phyloP scores from a whole-genome alignment of 2,888 invertebrate species.

The Drepanosiphum platanoidis region DNA sequence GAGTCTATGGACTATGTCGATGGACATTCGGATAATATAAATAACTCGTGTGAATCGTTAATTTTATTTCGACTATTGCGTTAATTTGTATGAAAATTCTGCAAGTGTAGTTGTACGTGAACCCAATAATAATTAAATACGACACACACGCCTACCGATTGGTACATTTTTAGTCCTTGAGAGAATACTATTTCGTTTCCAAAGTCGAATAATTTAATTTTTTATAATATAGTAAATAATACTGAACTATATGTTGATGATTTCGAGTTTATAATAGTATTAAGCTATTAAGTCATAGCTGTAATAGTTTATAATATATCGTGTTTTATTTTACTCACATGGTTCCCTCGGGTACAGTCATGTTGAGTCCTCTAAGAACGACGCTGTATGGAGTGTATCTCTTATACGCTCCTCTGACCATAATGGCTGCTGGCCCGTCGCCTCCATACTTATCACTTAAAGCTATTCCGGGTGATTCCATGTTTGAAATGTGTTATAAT shows the following conservation, averaged over 20 bases:
- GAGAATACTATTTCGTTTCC: background rate
- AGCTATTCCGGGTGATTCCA: conserved; percentile 52
- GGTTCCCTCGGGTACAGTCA: conserved; percentile 66
- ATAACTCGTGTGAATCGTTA: background rate
- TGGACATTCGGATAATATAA: background rate
- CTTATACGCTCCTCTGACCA: conserved; percentile 65
- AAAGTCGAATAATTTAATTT: background rate
- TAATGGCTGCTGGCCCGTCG: conserved; percentile 64
- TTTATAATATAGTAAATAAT: too few relatives aligned
- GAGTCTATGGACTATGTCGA: background rate
- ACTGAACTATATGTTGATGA: too few relatives aligned
- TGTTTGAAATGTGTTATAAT: conserved; percentile 11
- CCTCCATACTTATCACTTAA: conserved; percentile 44
- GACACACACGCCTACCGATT: background rate
- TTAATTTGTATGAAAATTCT: background rate
- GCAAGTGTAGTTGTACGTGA: background rate
- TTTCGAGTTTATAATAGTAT: too few relatives aligned
- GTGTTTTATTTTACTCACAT: conserved; percentile 65
- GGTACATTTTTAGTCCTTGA: background rate
- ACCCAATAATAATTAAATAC: background rate
- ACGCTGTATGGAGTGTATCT: conserved; percentile 64
- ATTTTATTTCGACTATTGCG: background rate
- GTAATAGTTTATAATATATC: too few relatives aligned
- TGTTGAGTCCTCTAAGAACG: conserved; percentile 65
- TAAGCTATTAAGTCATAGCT: too few relatives aligned